Evolutionary conservation across 35 echinoderm and acorn worm genomes (phyloP).

Genomic region (Ptychodera flava): DNA sequence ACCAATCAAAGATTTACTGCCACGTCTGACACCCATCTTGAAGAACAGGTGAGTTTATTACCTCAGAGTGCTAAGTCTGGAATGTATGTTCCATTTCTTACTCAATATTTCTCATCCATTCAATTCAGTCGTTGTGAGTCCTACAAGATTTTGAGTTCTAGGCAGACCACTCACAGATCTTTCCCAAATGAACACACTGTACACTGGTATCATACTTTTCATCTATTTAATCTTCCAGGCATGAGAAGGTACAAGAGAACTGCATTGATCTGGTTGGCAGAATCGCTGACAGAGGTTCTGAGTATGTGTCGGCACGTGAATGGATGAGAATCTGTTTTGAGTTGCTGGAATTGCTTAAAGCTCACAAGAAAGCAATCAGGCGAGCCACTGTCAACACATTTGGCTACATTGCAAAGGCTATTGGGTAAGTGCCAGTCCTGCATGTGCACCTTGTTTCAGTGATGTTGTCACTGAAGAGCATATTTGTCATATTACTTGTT

Average conservation of each 20-base stretch:
- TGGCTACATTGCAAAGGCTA: constrained; percentile 98
- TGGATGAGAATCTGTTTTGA: constrained; percentile 99
- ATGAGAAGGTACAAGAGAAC: constrained; percentile 99
- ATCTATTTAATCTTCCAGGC: constrained; percentile 42
- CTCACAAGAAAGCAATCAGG: constrained; percentile 99
- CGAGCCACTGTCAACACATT: constrained; percentile 99
- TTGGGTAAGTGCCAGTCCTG: constrained; percentile 56
- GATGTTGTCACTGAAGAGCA: no score
- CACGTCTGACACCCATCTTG: constrained; percentile 87
- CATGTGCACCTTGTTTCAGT: no score
- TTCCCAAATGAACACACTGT: no score
- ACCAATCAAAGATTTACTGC: constrained; percentile 94
- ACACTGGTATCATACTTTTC: no score
- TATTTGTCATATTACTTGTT: no score
- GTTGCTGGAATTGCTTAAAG: constrained; percentile 91
- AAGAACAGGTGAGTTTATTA: constrained; percentile 94
- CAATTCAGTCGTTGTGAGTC: no score
- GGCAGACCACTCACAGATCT: no score
- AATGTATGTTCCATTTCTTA: no score
- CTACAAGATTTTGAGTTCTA: no score
- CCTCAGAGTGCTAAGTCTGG: no score
- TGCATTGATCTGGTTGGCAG: constrained; percentile 96
- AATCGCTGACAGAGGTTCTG: constrained; percentile 91
- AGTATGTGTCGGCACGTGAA: constrained; percentile 87
- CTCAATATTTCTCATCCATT: no score